A percentile compares a stretch with the other conserved stretches of the same genome.
These are phyloP conservation scores for Criorhina ranunculi DNA, from an alignment of 2,888 invertebrate species.

Conservation along the genomic window DNA sequence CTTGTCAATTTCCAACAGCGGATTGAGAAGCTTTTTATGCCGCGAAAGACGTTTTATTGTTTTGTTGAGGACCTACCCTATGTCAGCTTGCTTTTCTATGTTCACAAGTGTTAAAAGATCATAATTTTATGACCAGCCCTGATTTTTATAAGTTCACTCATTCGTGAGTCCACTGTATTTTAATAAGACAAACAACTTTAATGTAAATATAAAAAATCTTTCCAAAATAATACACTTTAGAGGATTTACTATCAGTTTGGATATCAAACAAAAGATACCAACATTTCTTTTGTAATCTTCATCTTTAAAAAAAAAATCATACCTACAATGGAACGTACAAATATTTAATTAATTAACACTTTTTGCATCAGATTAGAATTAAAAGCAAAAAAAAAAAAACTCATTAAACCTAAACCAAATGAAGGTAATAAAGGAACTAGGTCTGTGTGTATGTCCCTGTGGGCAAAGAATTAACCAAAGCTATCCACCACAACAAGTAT, in stretches of 20 bases:
- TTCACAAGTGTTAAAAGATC: no score
- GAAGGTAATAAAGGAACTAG: not conserved
- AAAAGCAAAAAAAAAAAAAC: not conserved
- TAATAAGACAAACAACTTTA: no score
- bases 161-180: no score
- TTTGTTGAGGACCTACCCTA: no score
- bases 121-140: no score
- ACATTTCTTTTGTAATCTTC: constrained; percentile 10
- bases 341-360: constrained; percentile 37
- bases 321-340: not conserved
- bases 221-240: not conserved
- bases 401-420: constrained; percentile 10
- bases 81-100: no score
- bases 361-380: constrained; percentile 9
- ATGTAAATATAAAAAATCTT: not conserved
- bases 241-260: constrained; percentile 1
- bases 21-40: no score
- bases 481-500: not conserved
- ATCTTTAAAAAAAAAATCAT: not conserved
- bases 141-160: no score
- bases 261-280: constrained; percentile 27
- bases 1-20: no score
- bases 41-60: no score
- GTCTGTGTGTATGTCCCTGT: not conserved
- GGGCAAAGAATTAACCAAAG: constrained; percentile 20